These are phyloP conservation scores for Aphelocoma coerulescens DNA, from an alignment of 2,113 vertebrate genomes.

Conservation along the genomic window DNA sequence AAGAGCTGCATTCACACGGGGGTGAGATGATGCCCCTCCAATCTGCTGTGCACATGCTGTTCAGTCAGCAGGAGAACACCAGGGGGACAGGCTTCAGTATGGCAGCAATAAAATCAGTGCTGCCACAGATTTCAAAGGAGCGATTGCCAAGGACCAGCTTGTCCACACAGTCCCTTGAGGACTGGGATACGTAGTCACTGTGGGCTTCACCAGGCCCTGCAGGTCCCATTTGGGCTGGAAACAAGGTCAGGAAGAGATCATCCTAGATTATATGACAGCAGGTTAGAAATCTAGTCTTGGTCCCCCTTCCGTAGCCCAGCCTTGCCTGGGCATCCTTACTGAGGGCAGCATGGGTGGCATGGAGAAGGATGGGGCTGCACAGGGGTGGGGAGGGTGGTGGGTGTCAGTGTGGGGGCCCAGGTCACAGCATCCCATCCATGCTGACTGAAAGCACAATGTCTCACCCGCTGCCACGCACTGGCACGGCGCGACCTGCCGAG, in stretches of 20 bases:
- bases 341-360: fast-evolving
- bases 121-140: not conserved
- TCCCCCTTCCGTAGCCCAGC: not conserved
- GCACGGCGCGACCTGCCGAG: not conserved
- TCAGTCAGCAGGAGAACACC: not conserved
- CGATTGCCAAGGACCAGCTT: not conserved
- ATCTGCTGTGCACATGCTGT: not conserved
- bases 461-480: fast-evolving
- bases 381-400: fast-evolving
- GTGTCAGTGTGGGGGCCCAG: not conserved
- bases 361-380: fast-evolving
- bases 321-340: not conserved
- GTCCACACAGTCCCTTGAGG: not conserved
- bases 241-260: not conserved
- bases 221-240: not conserved
- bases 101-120: not conserved
- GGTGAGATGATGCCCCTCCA: not conserved
- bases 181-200: not conserved
- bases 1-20: not conserved
- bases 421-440: fast-evolving
- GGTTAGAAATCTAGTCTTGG: not conserved
- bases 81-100: not conserved
- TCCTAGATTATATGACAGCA: not conserved
- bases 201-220: not conserved
- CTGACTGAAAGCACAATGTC: not conserved